These are phyloP conservation scores for Brachionus calyciflorus DNA, from an alignment of 1,140 invertebrate species.

Conservation along the genomic window DNA sequence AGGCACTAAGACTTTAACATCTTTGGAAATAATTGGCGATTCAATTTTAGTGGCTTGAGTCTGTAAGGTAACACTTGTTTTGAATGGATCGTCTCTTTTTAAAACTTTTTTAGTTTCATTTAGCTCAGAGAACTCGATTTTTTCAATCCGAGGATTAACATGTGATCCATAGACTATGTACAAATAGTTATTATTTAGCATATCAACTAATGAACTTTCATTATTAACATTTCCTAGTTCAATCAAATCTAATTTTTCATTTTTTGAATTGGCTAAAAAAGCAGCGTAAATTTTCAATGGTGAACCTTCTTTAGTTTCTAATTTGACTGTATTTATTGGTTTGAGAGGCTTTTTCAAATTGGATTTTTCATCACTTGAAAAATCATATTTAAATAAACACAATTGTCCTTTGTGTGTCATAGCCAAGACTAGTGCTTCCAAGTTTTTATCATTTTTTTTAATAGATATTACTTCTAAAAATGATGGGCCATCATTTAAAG, in stretches of 20 bases:
- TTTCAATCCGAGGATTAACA: constrained; percentile 56
- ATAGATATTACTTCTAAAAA: constrained; percentile 49
- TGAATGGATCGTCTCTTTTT: constrained; percentile 50
- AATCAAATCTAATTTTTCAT: constrained; percentile 67
- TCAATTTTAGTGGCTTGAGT: constrained; percentile 50
- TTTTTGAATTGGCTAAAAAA: constrained; percentile 24
- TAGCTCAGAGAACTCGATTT: constrained; percentile 51
- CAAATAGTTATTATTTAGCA: constrained; percentile 36
- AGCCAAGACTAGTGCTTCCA: background rate
- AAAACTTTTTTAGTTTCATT: constrained; percentile 50
- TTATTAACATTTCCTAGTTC: constrained; percentile 56
- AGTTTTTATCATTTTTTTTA: constrained; percentile 55
- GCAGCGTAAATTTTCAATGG: constrained; percentile 8
- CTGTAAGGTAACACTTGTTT: constrained; percentile 47
- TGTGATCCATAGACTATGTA: constrained; percentile 54
- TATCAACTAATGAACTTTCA: background rate
- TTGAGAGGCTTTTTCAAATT: constrained; percentile 37
- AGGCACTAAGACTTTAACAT: constrained; percentile 54
- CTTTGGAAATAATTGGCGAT: constrained; percentile 52
- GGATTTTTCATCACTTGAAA: background rate
- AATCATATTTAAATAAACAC: background rate
- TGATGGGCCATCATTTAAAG: constrained; percentile 68
- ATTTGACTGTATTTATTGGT: background rate
- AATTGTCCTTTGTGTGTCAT: constrained; percentile 1
- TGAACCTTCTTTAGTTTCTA: constrained; percentile 27